A percentile compares a stretch with the other conserved stretches of the same genome.
Conservation (phyloP, 2,888 invertebrate species). For the Oxyteleia sp. region DNA sequence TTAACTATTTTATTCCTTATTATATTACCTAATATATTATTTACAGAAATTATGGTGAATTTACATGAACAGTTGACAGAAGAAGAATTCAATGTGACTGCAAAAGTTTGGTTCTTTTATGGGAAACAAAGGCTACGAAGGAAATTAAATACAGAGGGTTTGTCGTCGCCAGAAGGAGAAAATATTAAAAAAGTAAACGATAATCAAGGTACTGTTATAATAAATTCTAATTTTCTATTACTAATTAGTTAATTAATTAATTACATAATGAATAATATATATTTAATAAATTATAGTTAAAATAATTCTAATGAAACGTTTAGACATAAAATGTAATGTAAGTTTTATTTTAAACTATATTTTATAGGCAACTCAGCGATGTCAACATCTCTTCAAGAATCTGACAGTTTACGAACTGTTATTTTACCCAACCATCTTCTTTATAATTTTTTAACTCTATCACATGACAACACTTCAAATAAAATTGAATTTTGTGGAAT, state of each 20-base stretch:
- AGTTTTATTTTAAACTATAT: neutral
- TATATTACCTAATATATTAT: neutral
- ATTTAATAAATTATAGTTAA: neutral
- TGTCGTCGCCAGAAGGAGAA: neutral
- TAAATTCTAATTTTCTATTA: neutral
- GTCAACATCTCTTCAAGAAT: neutral
- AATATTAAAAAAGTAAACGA: neutral
- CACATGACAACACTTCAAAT: neutral
- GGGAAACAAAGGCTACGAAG: neutral
- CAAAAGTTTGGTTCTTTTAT: neutral
- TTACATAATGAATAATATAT: no score
- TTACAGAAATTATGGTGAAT: neutral
- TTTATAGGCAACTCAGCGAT: neutral
- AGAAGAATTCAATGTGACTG: neutral
- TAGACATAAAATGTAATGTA: no score
- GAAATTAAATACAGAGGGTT: neutral
- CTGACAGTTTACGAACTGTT: neutral
- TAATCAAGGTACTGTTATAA: neutral
- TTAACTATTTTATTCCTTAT: no score
- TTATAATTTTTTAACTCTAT: constrained; percentile 7
- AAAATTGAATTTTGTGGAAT: constrained; percentile 13
- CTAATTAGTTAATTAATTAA: no score
- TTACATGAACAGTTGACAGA: neutral
- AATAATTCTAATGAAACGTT: neutral
- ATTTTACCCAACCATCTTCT: neutral